Evolutionary conservation across 1,140 invertebrate species (phyloP).

Genomic region (Trichonephila inaurata): DNA sequence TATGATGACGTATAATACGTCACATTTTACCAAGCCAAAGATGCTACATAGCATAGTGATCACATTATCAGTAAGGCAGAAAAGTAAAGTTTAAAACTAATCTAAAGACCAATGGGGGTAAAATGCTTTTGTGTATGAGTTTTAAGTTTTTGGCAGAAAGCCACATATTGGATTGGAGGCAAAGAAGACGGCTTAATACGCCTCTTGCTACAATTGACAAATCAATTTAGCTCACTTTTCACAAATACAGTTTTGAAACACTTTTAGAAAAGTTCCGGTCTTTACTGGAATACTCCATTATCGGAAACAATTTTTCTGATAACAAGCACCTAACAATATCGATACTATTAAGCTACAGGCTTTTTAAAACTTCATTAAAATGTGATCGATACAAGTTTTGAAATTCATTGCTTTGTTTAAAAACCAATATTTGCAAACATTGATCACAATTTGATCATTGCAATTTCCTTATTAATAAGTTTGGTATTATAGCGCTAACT

Average conservation of each 20-base stretch:
- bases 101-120: background rate
- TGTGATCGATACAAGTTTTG: background rate
- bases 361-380: conserved; percentile 31
- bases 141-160: conserved; percentile 27
- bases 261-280: background rate
- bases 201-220: conserved; percentile 19
- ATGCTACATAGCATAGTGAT: background rate
- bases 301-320: conserved; percentile 30
- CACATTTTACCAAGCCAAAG: background rate
- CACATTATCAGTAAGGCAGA: background rate
- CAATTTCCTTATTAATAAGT: background rate
- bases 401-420: conserved; percentile 20
- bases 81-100: conserved; percentile 10
- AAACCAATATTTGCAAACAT: background rate
- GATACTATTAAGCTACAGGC: conserved; percentile 11
- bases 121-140: conserved; percentile 21
- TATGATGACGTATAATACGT: background rate
- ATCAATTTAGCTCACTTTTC: conserved; percentile 28
- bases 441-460: background rate
- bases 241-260: conserved; percentile 15
- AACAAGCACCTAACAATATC: conserved; percentile 2
- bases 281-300: conserved; percentile 10
- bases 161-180: background rate
- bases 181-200: conserved; percentile 9
- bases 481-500: background rate